These are phyloP conservation scores for Cryptocephalus primarius DNA, from an alignment of 2,888 invertebrate genomes.

Conservation along the genomic window DNA sequence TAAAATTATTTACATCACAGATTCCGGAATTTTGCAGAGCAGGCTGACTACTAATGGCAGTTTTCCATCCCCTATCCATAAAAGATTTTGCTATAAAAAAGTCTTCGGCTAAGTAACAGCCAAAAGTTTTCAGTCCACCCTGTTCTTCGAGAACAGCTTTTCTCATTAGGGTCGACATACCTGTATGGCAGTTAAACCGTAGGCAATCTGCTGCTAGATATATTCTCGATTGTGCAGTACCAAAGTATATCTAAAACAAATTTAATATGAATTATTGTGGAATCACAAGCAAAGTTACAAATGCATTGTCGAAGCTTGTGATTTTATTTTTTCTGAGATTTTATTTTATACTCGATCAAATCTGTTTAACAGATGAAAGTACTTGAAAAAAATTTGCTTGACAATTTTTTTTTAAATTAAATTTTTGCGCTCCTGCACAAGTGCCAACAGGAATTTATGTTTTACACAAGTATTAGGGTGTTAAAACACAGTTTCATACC, in stretches of 20 bases:
- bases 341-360: too few species aligned
- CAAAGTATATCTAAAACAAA: constrained; percentile 73
- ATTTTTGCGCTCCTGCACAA: too few species aligned
- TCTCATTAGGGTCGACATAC: constrained; percentile 93
- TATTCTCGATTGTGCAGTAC: constrained; percentile 91
- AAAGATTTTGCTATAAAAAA: constrained; percentile 93
- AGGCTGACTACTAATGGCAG: constrained; percentile 84
- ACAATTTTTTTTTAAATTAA: too few species aligned
- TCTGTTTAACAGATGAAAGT: too few species aligned
- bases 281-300: too few species aligned
- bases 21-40: constrained; percentile 92
- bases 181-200: constrained; percentile 93
- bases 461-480: too few species aligned
- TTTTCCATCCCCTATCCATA: constrained; percentile 79
- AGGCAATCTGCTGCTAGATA: constrained; percentile 87
- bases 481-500: too few species aligned
- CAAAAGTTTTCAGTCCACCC: constrained; percentile 86
- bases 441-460: too few species aligned
- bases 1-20: constrained; percentile 76
- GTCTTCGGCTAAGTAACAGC: constrained; percentile 94
- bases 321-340: too few species aligned
- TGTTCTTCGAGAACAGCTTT: constrained; percentile 81
- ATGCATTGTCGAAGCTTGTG: too few species aligned
- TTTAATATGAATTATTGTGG: too few species aligned
- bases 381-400: too few species aligned